A percentile compares a stretch with the other conserved stretches of the same genome.
phyloP scores from a whole-genome alignment of 53 echinoderm and acorn worm genomes.

The Holothuria scabra region DNA sequence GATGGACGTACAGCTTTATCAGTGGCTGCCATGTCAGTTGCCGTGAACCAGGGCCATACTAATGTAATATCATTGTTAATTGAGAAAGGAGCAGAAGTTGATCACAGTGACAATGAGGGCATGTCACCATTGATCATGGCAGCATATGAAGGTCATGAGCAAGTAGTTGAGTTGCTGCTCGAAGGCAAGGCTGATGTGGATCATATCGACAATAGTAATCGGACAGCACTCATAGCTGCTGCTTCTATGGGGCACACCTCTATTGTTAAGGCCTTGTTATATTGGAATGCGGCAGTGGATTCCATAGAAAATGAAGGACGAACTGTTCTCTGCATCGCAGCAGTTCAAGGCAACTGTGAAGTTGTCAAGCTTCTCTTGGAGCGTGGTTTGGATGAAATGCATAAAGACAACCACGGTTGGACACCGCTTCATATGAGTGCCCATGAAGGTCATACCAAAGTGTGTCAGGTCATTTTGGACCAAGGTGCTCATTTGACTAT shows the following conservation, averaged over 20 bases:
- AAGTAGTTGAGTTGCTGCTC: constrained; percentile 88
- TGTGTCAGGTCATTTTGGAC: constrained; percentile 85
- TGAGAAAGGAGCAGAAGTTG: constrained; percentile 82
- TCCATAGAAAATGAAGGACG: constrained; percentile 97
- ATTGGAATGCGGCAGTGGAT: constrained; percentile 93
- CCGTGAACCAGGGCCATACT: constrained; percentile 93
- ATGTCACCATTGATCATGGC: constrained; percentile 96
- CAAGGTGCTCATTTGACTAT: constrained; percentile 84
- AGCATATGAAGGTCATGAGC: constrained; percentile 94
- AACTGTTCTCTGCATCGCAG: constrained; percentile 92
- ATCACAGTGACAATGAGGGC: constrained; percentile 97
- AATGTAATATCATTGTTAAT: constrained; percentile 86
- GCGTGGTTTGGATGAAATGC: constrained; percentile 98
- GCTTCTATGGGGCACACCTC: constrained; percentile 93
- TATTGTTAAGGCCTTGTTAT: constrained; percentile 83
- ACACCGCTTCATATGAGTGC: constrained; percentile 98
- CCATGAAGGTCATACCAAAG: constrained; percentile 91
- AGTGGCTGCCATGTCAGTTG: constrained; percentile 97
- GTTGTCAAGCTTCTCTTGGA: constrained; percentile 91
- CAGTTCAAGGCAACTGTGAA: constrained; percentile 91
- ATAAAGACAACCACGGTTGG: constrained; percentile 97
- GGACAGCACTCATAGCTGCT: constrained; percentile 93
- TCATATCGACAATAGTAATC: constrained; percentile 90
- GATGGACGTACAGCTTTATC: constrained; percentile 97
- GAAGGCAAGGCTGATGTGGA: constrained; percentile 98